Evolutionary conservation across 2,113 vertebrate genomes (phyloP), one percentile per base, ranked within the genome.

Genomic region (Eubucco bourcierii): DNA sequence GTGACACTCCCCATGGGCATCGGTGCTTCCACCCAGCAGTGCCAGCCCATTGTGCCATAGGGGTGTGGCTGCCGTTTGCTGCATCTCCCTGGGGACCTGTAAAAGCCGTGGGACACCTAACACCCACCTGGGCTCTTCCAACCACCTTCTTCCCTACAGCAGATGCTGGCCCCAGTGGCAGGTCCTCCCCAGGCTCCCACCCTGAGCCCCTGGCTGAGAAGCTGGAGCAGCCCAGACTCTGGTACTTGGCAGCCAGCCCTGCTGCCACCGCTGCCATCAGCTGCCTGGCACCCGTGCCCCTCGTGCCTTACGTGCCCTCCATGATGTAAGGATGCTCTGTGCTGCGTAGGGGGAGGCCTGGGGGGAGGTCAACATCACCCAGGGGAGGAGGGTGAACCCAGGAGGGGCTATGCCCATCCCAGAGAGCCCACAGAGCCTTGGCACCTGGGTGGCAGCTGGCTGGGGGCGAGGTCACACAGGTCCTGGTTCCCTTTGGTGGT

Each of bases 251-350:
- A 3, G 75, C 95, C 12, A 53, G 88, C 7, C 84, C 97, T 3
- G 65, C 87, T 33, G 87, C 81, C 90, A 25, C 97, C n/a, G 3
- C 96, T 0, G 47, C 97, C 34, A n/a, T 97, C 7, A 18, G 96
- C 94, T 97, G 96, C 58, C 53, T 98, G 41, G 91, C 98, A 1
- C 74, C 97, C 0, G 47, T 98, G 50, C 98, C 98, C 4, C 55
- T 96, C 55, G 75, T 98, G 94, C 96, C 98, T 58, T 97, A 97
- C 7, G 95, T 88, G 8, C 70, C 98, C 20, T 59, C 97, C 16
- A 12, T 98, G 37, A 93, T 97, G 98, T 98, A 97, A 98, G 98
- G 65, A 60, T 37, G 37, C 63, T 47, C 17, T 12, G 0, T 21
- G 10, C 0, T 14, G 19, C 27, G 3, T 15, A 9, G 37, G 12